Base-by-base conservation (phyloP, 2,888 invertebrate species). In the Dynastes maya region DNA sequence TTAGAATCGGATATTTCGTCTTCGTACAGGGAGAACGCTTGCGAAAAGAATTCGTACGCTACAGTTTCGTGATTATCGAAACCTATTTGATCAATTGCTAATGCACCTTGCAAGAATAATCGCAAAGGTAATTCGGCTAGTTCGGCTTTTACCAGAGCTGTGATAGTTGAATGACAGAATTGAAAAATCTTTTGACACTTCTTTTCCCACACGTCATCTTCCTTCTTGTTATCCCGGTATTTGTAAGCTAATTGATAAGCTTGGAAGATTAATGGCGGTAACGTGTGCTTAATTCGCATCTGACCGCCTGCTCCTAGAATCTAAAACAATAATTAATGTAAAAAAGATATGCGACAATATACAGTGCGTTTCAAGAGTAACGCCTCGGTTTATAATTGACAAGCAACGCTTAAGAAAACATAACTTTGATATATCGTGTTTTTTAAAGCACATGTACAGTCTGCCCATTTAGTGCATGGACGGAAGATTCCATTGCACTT, bases 1-100 rank as follows among this genome's bases (percentile, higher is more conserved):
- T 98, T 98, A 78, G 97, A 97, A 88, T 99, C 99, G 1, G 97
- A 97, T 85, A 99, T 97, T 89, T 99, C 99, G 88, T 99, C 99
- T 88, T 99, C 99, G 88, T 99, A 99, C 76, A 99, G 89, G 0
- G 98, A 97, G 89, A 99, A 99, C 0, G 98, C 94, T 90, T 95
- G 95, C 29, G 98, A 98, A 88, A 99, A 94, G 86, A 97, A 99
- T 89, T 99, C 99, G 89, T 99, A 99, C 0, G 98, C 98, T 0
- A 99, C 96, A 8, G 97, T 96, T 89, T 99, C 98, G 87, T 97
- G 96, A 87, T 98, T 97, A 79, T 97, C 95, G 89, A 98, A 99
- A 6, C 94, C 94, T 76, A 98, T 97, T 88, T 96, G 95, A 77
- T 96, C 96, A 78, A 97, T 96, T 0, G 97, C 96, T 67, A 98